Base-by-base conservation (phyloP, 2,797 vertebrate species). In the Enteromius paludinosus region DNA sequence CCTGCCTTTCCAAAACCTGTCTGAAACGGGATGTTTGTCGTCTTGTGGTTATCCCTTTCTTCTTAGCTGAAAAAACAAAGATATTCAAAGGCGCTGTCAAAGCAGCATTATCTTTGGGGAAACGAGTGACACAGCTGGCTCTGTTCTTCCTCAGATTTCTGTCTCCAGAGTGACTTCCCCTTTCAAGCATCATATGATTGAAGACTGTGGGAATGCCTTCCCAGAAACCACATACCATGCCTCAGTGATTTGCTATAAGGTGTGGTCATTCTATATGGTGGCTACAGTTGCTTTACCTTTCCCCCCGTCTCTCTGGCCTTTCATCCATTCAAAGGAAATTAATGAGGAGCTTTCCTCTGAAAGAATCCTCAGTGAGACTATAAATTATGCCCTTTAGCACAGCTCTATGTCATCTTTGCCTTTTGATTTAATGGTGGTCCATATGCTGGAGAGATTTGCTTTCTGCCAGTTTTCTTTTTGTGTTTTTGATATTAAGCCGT, bases 161-260 rank as follows among this genome's bases (percentile, higher is more conserved):
- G 82, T 86, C 80, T 82, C 71, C 77, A 73, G 41, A 80, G 54
- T 52, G 69, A 71, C 25, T 83, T 85, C 62, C 71, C 45, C 65
- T 81, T 81, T 81, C 70, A 86, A 84, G 76, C 61, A 68, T 70
- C 75, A 15, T 73, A 35, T 62, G 85, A 87, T 89, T 64, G 69
- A 86, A 65, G 84, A 86, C 86, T 90, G 90, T 89, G 90, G 85
- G 86, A 86, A 93, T 91, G 92, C 89, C 87, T 91, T 90, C 85
- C 86, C 84, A 77, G 65, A 64, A 82, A 64, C 52, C 80, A 35
- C 33, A 14, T 47, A 86, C 62, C 56, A 90, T 79, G 91, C 89
- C 89, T 91, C 89, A 87, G 54, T 91, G 90, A 83, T 89, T 90
- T 87, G 85, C 87, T 82, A 87, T 91, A 89, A 91, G 88, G 87